Conservation (phyloP, 1,140 invertebrate species). For the Episyrphus balteatus region DNA sequence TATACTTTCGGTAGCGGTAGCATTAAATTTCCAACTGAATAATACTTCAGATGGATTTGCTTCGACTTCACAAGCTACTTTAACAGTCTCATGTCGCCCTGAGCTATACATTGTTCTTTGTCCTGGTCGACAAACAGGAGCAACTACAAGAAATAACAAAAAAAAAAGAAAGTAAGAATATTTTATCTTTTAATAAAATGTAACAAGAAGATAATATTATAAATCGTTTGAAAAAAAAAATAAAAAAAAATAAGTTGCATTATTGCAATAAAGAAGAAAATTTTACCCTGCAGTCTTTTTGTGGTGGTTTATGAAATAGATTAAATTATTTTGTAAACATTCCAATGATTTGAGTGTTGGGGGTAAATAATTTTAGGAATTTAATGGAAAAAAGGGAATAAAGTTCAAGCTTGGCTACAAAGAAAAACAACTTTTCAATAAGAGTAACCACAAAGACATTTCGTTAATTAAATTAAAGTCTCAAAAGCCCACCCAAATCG, state of each 20-base stretch:
- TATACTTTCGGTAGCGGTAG: constrained; percentile 51
- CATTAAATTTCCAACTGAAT: constrained; percentile 71
- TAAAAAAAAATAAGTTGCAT: not conserved
- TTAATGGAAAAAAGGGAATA: too few species aligned
- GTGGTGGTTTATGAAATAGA: not conserved
- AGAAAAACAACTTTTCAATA: too few species aligned
- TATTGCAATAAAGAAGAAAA: not conserved
- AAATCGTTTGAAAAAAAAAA: not conserved
- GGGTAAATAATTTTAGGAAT: too few species aligned
- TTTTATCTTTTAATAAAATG: not conserved
- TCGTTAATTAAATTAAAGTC: too few species aligned
- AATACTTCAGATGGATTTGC: constrained; percentile 65
- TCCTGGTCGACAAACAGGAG: constrained; percentile 54
- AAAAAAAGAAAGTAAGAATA: not conserved
- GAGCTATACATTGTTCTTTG: constrained; percentile 62
- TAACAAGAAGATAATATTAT: too few species aligned
- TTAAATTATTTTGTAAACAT: not conserved
- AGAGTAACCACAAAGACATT: too few species aligned
- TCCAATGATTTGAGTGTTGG: too few species aligned
- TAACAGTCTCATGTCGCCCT: constrained; percentile 62
- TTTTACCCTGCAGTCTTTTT: not conserved
- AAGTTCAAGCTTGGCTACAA: too few species aligned
- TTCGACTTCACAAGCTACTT: constrained; percentile 69
- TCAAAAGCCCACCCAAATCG: too few species aligned
- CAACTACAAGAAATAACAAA: constrained; percentile 40